Percentiles rank a stretch among this genome's conserved stretches.
phyloP scores from a whole-genome alignment of 2,797 vertebrate genomes.

The Squalus acanthias region DNA sequence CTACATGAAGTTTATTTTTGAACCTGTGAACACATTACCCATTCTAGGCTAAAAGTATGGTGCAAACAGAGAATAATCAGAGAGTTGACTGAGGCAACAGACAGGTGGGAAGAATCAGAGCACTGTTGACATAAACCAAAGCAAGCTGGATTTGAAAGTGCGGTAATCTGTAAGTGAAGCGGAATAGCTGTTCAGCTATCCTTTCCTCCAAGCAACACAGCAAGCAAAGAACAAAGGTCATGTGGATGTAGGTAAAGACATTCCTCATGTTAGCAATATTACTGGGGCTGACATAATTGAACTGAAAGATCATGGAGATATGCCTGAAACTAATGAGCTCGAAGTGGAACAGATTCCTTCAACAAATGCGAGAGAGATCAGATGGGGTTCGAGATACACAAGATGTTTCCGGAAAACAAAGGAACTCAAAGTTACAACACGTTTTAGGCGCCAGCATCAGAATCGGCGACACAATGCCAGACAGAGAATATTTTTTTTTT shows the following conservation, averaged over 20 bases:
- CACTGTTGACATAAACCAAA: background rate
- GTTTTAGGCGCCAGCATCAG: background rate
- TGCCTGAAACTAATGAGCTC: constrained; percentile 18
- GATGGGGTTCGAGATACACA: background rate
- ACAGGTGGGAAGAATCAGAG: background rate
- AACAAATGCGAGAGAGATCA: background rate
- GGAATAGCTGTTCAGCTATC: background rate
- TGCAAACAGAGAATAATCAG: background rate
- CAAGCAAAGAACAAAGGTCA: background rate
- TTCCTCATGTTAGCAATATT: background rate
- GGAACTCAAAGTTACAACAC: background rate
- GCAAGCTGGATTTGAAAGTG: background rate
- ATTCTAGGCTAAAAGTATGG: background rate
- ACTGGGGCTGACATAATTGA: background rate
- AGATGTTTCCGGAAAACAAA: background rate
- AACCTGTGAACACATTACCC: background rate
- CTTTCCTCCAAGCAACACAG: background rate
- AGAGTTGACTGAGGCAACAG: background rate
- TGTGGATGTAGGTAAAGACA: background rate
- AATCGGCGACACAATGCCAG: background rate
- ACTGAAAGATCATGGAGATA: background rate
- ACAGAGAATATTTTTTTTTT: background rate
- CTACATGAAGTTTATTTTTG: background rate
- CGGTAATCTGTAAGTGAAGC: background rate
- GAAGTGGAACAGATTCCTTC: background rate